Evolutionary conservation across 2,888 invertebrate genomes (phyloP).

Genomic region (Meiosimyza platycephala): DNA sequence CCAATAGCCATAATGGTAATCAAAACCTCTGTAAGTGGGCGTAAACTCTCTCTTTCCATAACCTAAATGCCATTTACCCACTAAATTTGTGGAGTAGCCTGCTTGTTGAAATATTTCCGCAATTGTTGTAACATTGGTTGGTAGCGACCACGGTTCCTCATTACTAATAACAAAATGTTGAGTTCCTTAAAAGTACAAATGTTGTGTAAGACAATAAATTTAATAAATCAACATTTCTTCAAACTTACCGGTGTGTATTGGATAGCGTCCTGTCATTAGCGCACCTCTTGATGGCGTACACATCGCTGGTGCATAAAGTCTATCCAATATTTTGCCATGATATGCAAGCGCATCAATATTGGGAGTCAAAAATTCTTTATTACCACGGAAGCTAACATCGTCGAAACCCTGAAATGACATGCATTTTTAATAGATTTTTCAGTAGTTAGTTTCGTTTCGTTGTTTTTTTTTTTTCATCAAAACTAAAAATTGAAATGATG

Average conservation of each 20-base stretch:
- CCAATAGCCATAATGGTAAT: conserved; percentile 86
- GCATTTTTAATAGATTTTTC: neutral
- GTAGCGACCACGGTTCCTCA: conserved; percentile 79
- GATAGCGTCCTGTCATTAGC: conserved; percentile 87
- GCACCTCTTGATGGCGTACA: conserved; percentile 89
- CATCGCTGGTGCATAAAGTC: conserved; percentile 82
- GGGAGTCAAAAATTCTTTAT: conserved; percentile 87
- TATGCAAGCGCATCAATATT: conserved; percentile 90
- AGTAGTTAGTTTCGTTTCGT: too few species aligned
- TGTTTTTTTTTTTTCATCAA: too few species aligned
- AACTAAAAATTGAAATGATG: too few species aligned
- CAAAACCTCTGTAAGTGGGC: conserved; percentile 81
- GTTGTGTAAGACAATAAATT: neutral
- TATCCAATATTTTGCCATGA: conserved; percentile 85
- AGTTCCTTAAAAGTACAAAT: conserved; percentile 69
- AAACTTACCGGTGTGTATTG: conserved; percentile 77
- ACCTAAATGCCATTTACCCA: conserved; percentile 95
- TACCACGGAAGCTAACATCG: conserved; percentile 91
- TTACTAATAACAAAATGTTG: conserved; percentile 78
- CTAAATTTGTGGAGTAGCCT: conserved; percentile 83
- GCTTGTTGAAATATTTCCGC: conserved; percentile 76
- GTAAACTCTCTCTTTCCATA: conserved; percentile 73
- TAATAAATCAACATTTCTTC: neutral
- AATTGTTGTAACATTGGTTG: conserved; percentile 74
- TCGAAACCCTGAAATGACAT: conserved; percentile 81